phyloP scores from a whole-genome alignment of 2,888 invertebrate species.

The Agrochola lota region DNA sequence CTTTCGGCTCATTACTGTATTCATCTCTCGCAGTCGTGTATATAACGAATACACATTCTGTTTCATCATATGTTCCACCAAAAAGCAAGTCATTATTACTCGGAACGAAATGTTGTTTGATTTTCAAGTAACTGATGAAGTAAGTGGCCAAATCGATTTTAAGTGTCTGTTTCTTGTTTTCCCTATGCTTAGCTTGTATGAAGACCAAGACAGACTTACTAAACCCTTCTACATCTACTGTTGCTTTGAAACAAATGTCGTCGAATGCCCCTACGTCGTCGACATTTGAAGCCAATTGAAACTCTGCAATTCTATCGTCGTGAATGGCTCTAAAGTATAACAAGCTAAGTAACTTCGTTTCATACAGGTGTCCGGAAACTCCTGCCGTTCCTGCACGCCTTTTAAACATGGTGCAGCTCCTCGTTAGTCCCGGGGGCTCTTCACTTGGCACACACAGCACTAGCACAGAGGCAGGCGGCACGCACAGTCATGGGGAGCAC shows the following conservation, averaged over 20 bases:
- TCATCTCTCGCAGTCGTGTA: slow-evolving; percentile 51
- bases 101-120: background rate
- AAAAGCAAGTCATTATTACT: slow-evolving; percentile 25
- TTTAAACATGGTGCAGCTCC: background rate
- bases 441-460: background rate
- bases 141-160: slow-evolving; percentile 39
- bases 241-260: slow-evolving; percentile 57
- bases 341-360: slow-evolving; percentile 59
- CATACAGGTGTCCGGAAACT: slow-evolving; percentile 57
- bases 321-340: slow-evolving; percentile 48
- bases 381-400: background rate
- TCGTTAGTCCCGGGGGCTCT: background rate
- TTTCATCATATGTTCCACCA: slow-evolving; percentile 15
- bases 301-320: slow-evolving; percentile 44
- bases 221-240: slow-evolving; percentile 9
- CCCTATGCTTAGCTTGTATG: slow-evolving; percentile 59
- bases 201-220: slow-evolving; percentile 36
- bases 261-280: slow-evolving; percentile 54
- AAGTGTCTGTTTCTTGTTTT: slow-evolving; percentile 25
- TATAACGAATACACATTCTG: slow-evolving; percentile 22
- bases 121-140: slow-evolving; percentile 40
- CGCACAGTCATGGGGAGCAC: background rate
- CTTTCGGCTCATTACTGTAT: no score
- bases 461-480: background rate
- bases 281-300: slow-evolving; percentile 61